phyloP scores from a whole-genome alignment of 2,113 vertebrate genomes.

The Heptranchias perlo region DNA sequence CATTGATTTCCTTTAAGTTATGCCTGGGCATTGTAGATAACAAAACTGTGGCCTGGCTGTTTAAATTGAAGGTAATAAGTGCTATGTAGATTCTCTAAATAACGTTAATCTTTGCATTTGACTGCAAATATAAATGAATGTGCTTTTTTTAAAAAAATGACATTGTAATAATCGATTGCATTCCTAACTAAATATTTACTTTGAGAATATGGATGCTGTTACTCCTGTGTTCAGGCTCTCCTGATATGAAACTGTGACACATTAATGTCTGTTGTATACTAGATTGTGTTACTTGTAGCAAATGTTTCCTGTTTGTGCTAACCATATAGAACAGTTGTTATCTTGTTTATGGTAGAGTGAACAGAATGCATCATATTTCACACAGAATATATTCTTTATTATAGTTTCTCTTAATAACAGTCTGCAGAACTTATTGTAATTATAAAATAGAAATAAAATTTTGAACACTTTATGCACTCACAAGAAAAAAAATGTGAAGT shows the following conservation, averaged over 20 bases:
- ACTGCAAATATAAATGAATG: background rate
- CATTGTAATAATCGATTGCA: background rate
- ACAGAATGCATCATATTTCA: background rate
- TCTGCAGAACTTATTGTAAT: background rate
- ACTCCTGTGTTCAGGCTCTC: background rate
- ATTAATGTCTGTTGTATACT: background rate
- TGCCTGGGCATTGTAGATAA: background rate
- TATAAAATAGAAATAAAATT: background rate
- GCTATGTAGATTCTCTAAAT: background rate
- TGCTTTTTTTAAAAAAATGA: background rate
- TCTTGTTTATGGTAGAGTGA: slow-evolving; percentile 18
- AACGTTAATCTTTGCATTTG: background rate
- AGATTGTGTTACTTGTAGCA: background rate
- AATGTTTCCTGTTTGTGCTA: slow-evolving; percentile 31
- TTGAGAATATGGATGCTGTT: background rate
- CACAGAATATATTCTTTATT: slow-evolving; percentile 5
- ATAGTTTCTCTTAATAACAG: background rate
- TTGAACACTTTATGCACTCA: background rate
- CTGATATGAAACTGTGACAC: background rate
- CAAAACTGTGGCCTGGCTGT: background rate
- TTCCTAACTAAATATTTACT: background rate
- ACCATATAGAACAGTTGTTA: slow-evolving; percentile 20
- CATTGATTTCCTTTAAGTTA: background rate
- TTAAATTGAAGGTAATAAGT: background rate
- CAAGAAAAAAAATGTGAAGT: background rate